Evolutionary conservation across 2,113 vertebrate species (phyloP), one percentile per base, ranked within the genome.

Genomic region (Rhea americana): DNA sequence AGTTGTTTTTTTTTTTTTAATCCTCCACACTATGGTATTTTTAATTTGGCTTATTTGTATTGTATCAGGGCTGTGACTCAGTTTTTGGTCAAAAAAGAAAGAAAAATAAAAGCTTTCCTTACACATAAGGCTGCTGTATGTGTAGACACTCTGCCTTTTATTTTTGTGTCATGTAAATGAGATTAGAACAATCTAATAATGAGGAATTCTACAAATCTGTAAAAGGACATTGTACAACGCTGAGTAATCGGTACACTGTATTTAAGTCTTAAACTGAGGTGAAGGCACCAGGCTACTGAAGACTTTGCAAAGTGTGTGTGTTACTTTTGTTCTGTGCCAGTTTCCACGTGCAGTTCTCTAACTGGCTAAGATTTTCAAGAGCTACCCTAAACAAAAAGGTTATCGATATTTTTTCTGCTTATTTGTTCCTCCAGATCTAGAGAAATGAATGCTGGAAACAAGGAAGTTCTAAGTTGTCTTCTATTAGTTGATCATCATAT

Each of bases 11-110:
- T 20, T 20, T 25, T 48, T 62, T 41, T 56, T 62, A 0, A 32
- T 18, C 3, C 12, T 77, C 91, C 47, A n/a, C 18, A 30, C 24
- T 65, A 4, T 30, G 48, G 6, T 26, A 45, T 79, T 50, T 86
- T 90, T 86, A 83, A 37, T 43, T 88, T 84, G 55, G 89, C n/a
- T 75, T 91, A 85, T 85, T 85, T 85, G 24, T 85, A 58, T 66
- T 59, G 22, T 35, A 51, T 48, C 35, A 73, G 26, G 61, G 37
- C 82, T 89, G 66, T 47, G 22, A 55, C 30, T 66, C 3, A 7
- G n/a, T 61, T 92, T 91, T 88, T 73, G 21, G 3, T 47, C 58
- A 48, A 89, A 74, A 13, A 47, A 88, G 8, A 39, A 76, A 79
- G 30, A 75, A 56, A 82, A 18, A 59, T 3, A 74, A 74, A 78